Percentiles rank a stretch among this genome's conserved stretches.
Evolutionary conservation across 2,113 vertebrate species (phyloP).

Genomic region (Mystacornis crossleyi): DNA sequence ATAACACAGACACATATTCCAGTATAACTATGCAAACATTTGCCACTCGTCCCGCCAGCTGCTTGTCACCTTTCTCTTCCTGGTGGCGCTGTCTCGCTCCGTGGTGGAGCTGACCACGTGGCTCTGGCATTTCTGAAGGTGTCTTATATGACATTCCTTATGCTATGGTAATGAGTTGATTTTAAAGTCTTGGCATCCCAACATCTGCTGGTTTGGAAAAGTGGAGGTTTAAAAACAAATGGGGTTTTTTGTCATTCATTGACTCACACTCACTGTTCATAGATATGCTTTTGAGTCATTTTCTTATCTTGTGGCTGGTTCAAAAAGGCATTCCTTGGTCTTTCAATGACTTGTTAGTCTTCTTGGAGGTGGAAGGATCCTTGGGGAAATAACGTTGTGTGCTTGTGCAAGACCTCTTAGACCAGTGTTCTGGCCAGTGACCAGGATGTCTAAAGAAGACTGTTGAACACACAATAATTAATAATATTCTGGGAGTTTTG

Average conservation of each 20-base stretch:
- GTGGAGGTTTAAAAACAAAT: neutral
- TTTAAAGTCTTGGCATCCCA: neutral
- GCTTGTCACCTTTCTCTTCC: neutral
- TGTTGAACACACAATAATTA: neutral
- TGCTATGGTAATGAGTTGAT: neutral
- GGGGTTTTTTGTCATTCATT: neutral
- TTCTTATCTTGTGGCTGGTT: neutral
- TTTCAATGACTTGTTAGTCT: neutral
- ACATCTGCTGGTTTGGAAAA: neutral
- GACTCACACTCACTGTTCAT: neutral
- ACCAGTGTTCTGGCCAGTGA: neutral
- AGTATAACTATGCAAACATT: neutral
- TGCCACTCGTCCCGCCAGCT: neutral
- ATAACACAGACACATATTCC: neutral
- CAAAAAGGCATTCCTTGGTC: neutral
- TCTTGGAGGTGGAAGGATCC: neutral
- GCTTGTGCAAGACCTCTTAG: neutral
- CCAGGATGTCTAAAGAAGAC: neutral
- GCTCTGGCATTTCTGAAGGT: neutral
- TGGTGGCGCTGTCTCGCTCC: accelerated
- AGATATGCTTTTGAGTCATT: neutral
- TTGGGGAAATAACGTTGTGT: neutral
- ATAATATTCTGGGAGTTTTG: neutral
- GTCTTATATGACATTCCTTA: neutral
- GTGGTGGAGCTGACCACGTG: neutral